Evolutionary conservation across 2,797 vertebrate genomes (phyloP).

Genomic region (Picus viridis): DNA sequence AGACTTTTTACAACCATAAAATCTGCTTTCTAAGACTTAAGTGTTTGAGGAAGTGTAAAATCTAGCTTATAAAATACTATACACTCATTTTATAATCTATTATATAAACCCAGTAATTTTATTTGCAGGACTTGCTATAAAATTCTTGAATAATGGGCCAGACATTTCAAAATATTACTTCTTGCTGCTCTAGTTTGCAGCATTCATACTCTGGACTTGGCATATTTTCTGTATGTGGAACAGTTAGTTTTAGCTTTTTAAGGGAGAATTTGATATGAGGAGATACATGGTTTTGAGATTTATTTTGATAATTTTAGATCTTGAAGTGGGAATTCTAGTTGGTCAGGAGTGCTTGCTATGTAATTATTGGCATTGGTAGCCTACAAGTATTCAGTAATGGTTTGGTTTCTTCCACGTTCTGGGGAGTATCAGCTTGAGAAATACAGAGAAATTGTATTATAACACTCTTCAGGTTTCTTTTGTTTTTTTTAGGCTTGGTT

Average conservation of each 20-base stretch:
- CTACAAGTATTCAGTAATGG: not conserved
- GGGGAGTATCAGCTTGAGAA: not conserved
- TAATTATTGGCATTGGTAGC: not conserved
- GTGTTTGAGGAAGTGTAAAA: not conserved
- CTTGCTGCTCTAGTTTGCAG: not conserved
- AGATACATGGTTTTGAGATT: not conserved
- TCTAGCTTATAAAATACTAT: not conserved
- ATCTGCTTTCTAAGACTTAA: not conserved
- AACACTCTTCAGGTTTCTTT: constrained; percentile 1
- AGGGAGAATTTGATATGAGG: not conserved
- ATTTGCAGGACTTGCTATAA: not conserved
- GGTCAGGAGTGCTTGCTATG: not conserved
- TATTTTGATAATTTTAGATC: not conserved
- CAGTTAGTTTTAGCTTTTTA: constrained; percentile 10
- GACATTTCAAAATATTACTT: not conserved
- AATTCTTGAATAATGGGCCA: not conserved
- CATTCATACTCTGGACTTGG: not conserved
- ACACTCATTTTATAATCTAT: not conserved
- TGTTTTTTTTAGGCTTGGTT: too few species aligned
- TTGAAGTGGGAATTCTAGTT: not conserved
- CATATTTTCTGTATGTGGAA: not conserved
- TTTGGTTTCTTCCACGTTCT: not conserved
- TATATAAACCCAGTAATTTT: not conserved
- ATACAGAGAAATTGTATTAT: not conserved
- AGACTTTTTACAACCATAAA: not conserved